Evolutionary conservation across 1,140 invertebrate genomes (phyloP).

Genomic region (Drosophila funebris): DNA sequence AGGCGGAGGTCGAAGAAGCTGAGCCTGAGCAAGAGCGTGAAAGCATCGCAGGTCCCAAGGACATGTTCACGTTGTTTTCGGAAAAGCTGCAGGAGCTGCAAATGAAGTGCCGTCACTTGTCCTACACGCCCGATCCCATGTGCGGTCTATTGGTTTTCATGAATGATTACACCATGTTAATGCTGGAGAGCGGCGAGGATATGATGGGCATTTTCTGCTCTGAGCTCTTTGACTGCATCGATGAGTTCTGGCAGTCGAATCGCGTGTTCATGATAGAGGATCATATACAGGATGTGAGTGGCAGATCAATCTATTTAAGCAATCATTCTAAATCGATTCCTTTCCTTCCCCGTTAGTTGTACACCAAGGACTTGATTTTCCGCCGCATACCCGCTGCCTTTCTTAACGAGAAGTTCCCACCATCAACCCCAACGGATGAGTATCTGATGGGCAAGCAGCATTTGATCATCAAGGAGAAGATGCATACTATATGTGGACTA

Average conservation of each 20-base stretch:
- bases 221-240: constrained; percentile 19
- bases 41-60: not conserved
- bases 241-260: constrained; percentile 49
- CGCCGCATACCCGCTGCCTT: constrained; percentile 58
- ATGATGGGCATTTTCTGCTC: constrained; percentile 66
- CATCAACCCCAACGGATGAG: constrained; percentile 66
- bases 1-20: not conserved
- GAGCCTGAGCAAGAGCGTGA: not conserved
- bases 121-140: constrained; percentile 58
- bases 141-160: constrained; percentile 66
- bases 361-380: constrained; percentile 53
- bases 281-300: constrained; percentile 51
- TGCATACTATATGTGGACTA: constrained; percentile 41
- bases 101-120: not conserved
- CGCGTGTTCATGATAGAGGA: constrained; percentile 69
- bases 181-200: constrained; percentile 74
- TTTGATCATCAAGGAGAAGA: constrained; percentile 71
- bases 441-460: constrained; percentile 76
- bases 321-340: too few species aligned
- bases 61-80: constrained; percentile 39
- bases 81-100: constrained; percentile 48
- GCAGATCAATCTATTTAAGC: too few species aligned
- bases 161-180: constrained; percentile 67
- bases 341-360: constrained; percentile 20
- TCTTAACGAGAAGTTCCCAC: constrained; percentile 77